Evolutionary conservation across 2,797 vertebrate species (phyloP), one percentile per base, ranked within the genome.

Genomic region (Aphelocoma californica): DNA sequence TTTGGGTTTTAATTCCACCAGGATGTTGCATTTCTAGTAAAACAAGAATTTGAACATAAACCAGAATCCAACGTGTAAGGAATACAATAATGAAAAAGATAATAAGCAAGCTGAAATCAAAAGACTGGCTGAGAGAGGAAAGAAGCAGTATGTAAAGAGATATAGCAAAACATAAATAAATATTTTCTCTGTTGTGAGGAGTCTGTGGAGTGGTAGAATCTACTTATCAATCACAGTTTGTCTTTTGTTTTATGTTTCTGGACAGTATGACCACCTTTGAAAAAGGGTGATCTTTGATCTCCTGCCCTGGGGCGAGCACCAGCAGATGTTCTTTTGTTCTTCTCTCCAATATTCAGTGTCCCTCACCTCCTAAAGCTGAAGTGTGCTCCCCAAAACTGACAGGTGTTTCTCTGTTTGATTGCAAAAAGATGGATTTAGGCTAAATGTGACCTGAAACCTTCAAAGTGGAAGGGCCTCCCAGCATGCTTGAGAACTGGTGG

Each of bases 1-100:
- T 93, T 90, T 90, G 86, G 88, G 71, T 97, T 96, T 94, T 96
- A 95, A 97, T 96, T 97, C 84, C 91, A 96, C 72, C 62, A 95
- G 83, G 50, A 96, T 91, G 84, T 96, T 96, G 88, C 95, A 92
- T 92, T 95, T 95, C 67, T 91, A 95, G 94, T 93, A 92, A 97
- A 97, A 96, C 73, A 93, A 96, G 95, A 86, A 94, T 87, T 21
- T 93, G 75, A 97, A 88, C 73, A 86, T 84, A 89, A 96, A 97
- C 78, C 94, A 95, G 83, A 86, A 95, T 92, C 64, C 56, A 93
- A 93, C 91, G 67, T 90, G 78, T 64, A 87, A 86, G 82, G 84
- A 91, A 95, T 82, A 87, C 79, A 92, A 75, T 95, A 90, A 77
- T 58, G 90, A 94, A 96, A 92, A 96, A 81, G 51, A 91, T 75